Conservation (phyloP, 2,113 vertebrate genomes). For the Actenoides hombroni region DNA sequence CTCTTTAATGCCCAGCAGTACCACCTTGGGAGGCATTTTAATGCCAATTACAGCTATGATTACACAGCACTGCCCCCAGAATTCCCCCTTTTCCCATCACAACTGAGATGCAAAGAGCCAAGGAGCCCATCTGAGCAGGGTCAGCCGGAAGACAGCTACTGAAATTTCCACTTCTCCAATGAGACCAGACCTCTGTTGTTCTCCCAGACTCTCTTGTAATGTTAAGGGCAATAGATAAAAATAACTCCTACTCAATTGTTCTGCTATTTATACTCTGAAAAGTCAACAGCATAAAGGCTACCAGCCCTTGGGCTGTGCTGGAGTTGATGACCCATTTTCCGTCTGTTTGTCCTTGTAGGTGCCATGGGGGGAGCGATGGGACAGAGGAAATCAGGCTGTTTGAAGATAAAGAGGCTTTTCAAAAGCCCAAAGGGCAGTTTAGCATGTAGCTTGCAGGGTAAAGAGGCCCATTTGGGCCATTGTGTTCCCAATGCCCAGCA, state of each 20-base stretch:
- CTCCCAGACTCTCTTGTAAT: neutral
- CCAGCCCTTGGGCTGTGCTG: neutral
- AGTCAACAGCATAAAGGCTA: neutral
- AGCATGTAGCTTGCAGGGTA: neutral
- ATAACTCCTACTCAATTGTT: conserved; percentile 12
- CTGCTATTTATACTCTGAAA: conserved; percentile 32
- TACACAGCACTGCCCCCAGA: neutral
- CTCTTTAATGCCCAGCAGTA: neutral
- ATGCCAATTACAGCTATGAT: neutral
- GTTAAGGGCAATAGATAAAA: conserved; percentile 23
- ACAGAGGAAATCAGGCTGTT: neutral
- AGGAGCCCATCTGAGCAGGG: neutral
- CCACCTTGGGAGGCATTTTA: neutral
- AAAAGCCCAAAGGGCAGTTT: neutral
- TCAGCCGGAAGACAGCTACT: neutral
- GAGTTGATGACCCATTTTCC: neutral
- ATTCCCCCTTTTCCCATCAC: neutral
- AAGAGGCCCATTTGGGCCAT: neutral
- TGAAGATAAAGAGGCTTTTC: conserved; percentile 12
- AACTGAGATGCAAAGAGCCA: neutral
- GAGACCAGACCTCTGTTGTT: neutral
- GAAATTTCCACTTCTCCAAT: neutral
- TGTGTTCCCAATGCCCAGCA: neutral
- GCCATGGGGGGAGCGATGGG: neutral
- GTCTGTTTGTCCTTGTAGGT: neutral